These are phyloP conservation scores for Drosophila pseudotalamancana DNA, from an alignment of 2,888 invertebrate genomes.

Conservation along the genomic window DNA sequence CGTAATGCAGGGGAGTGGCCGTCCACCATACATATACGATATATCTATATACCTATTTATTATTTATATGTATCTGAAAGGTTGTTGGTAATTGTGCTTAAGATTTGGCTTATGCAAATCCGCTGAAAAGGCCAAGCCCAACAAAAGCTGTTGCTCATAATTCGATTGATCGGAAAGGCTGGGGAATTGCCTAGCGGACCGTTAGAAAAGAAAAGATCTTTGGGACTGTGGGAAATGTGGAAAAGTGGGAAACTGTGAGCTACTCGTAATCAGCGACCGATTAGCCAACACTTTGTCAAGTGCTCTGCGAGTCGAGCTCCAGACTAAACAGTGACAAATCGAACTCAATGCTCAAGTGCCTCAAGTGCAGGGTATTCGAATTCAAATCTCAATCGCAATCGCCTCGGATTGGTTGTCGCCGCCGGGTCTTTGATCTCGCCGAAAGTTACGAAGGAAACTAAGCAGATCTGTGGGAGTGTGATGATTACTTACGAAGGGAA, in stretches of 20 bases:
- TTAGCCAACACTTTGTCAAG: slow-evolving; percentile 19
- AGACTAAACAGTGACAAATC: slow-evolving; percentile 66
- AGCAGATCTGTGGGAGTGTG: slow-evolving; percentile 44
- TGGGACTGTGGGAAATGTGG: slow-evolving; percentile 26
- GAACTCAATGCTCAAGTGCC: slow-evolving; percentile 46
- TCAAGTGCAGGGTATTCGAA: slow-evolving; percentile 18
- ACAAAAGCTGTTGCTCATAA: slow-evolving; percentile 44
- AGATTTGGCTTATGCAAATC: slow-evolving; percentile 48
- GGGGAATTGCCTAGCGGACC: neutral
- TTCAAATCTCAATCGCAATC: slow-evolving; percentile 4
- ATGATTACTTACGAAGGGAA: slow-evolving; percentile 57
- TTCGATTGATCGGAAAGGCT: slow-evolving; percentile 16
- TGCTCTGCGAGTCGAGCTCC: neutral
- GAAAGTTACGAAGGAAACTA: slow-evolving; percentile 54
- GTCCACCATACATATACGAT: too few relatives aligned
- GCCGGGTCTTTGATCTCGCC: slow-evolving; percentile 56
- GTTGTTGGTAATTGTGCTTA: slow-evolving; percentile 44
- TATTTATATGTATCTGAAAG: slow-evolving; percentile 38
- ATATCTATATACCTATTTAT: slow-evolving; percentile 27
- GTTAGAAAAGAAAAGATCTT: neutral
- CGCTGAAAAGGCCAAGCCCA: slow-evolving; percentile 39
- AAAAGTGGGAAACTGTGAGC: slow-evolving; percentile 48
- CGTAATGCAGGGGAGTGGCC: slow-evolving; percentile 52
- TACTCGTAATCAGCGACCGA: slow-evolving; percentile 23
- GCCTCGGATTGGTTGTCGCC: slow-evolving; percentile 51